These are phyloP conservation scores for Hypomecis atomaria DNA, from an alignment of 2,888 invertebrate genomes.

Conservation along the genomic window DNA sequence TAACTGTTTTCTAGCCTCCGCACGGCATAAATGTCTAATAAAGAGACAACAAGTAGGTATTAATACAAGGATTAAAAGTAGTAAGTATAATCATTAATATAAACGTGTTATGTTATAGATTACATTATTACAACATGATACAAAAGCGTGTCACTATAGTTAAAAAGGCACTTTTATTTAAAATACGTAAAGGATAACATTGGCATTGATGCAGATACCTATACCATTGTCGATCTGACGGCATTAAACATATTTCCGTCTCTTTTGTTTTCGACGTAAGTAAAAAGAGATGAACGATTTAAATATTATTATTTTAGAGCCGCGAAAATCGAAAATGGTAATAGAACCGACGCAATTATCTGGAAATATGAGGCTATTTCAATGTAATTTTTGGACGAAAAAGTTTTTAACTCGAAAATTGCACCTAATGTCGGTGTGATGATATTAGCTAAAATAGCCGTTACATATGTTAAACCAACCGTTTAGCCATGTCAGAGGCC, in stretches of 20 bases:
- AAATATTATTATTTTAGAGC: background rate
- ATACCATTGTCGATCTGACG: background rate
- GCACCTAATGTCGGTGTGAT: too few species aligned
- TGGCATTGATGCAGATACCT: background rate
- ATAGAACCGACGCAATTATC: background rate
- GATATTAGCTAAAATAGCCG: too few species aligned
- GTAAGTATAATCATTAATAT: conserved; percentile 7
- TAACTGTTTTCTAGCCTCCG: background rate
- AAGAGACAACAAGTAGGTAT: conserved; percentile 6
- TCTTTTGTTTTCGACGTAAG: conserved; percentile 1
- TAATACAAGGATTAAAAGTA: conserved; percentile 9
- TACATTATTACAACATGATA: conserved; percentile 14
- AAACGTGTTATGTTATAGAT: conserved; percentile 9
- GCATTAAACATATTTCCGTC: background rate
- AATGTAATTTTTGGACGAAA: background rate
- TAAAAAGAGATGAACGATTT: background rate
- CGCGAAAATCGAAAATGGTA: background rate
- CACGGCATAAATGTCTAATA: background rate
- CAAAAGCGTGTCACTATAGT: conserved; percentile 28
- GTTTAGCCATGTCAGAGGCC: too few species aligned
- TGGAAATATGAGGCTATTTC: background rate
- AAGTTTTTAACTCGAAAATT: too few species aligned
- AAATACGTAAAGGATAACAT: background rate
- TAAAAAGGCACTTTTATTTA: conserved; percentile 29
- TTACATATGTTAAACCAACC: too few species aligned